A percentile compares a stretch with the other conserved stretches of the same genome.
Evolutionary conservation across 2,888 invertebrate species (phyloP).

Genomic region (Archaeoteleia sp.): DNA sequence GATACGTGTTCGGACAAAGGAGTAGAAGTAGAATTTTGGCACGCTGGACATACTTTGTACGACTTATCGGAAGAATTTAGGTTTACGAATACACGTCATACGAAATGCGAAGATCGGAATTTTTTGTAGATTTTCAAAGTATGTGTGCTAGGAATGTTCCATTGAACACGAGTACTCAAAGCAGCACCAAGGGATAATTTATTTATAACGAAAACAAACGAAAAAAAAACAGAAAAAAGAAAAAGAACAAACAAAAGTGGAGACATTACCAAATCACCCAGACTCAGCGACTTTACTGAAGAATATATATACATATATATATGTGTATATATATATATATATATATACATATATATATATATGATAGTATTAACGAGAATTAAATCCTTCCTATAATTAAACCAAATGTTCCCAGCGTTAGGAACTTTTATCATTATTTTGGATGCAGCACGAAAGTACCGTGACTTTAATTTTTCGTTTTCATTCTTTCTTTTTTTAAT

Average conservation of each 20-base stretch:
- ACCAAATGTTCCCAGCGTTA: too few relatives aligned
- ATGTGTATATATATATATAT: too few relatives aligned
- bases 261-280: constrained; percentile 31
- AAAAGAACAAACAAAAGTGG: too few relatives aligned
- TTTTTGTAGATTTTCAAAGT: background rate
- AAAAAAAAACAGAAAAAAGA: too few relatives aligned
- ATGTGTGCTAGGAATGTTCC: too few relatives aligned
- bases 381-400: too few relatives aligned
- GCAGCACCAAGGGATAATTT: background rate
- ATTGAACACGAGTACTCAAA: background rate
- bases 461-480: too few relatives aligned
- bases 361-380: too few relatives aligned
- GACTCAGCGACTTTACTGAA: constrained; percentile 27
- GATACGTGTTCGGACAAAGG: constrained; percentile 47
- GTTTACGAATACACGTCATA: constrained; percentile 27
- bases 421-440: too few relatives aligned
- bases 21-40: constrained; percentile 44
- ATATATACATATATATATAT: too few relatives aligned
- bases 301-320: constrained; percentile 17
- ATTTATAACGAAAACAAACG: constrained; percentile 23
- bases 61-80: constrained; percentile 36
- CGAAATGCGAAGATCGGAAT: constrained; percentile 35
- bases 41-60: constrained; percentile 45
- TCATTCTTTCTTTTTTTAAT: too few relatives aligned
- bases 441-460: too few relatives aligned